Conservation (phyloP, 1,140 invertebrate genomes). For the Drosophila triauraria region DNA sequence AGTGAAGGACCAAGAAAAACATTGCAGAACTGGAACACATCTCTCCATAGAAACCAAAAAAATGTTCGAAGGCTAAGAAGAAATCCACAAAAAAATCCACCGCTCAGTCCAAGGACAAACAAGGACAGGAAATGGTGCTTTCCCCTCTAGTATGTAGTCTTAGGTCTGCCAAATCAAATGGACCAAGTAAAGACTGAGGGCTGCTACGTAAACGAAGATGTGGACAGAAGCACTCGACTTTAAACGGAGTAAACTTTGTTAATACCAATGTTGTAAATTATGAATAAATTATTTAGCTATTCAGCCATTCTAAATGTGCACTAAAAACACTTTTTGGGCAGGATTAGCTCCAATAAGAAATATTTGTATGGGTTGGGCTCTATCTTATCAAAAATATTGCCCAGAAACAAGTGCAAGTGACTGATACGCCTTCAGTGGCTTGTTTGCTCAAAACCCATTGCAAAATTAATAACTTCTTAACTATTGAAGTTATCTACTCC, state of each 20-base stretch:
- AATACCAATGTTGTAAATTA: not conserved
- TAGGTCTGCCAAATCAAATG: constrained; percentile 47
- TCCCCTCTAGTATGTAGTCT: constrained; percentile 64
- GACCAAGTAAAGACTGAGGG: no score
- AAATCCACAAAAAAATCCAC: constrained; percentile 17
- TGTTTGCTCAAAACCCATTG: no score
- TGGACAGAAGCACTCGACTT: constrained; percentile 50
- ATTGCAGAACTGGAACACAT: constrained; percentile 31
- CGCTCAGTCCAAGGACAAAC: constrained; percentile 11
- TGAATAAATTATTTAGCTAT: no score
- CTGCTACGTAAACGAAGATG: no score
- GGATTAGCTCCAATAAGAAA: not conserved
- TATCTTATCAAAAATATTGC: constrained; percentile 38
- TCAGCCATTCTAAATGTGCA: constrained; percentile 11
- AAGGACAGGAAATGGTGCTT: constrained; percentile 10
- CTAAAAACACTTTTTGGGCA: constrained; percentile 22
- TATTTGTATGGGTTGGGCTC: constrained; percentile 4
- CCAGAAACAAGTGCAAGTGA: constrained; percentile 12
- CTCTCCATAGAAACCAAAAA: not conserved
- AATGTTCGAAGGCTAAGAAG: constrained; percentile 16
- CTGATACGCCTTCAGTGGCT: not conserved
- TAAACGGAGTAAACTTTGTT: constrained; percentile 1
- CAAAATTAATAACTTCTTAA: no score
- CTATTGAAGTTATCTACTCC: no score
- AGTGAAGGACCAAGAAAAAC: not conserved